Evolutionary conservation across 2,113 vertebrate species (phyloP), one percentile per base, ranked within the genome.

Genomic region (Gavia stellata): DNA sequence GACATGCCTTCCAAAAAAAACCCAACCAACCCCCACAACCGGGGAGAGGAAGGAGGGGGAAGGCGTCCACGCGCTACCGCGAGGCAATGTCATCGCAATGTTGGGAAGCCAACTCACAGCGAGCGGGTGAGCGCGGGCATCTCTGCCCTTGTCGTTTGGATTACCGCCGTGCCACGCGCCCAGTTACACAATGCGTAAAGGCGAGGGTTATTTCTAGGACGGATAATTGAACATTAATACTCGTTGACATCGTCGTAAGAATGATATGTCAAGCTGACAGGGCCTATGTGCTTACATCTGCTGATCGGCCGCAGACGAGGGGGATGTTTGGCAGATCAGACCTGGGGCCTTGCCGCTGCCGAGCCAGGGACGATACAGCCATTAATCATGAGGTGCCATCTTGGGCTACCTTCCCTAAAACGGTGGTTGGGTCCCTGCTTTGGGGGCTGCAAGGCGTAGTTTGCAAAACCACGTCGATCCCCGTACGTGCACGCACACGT

Each of bases 151-250:
- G 98, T 98, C 96, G 95, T 73, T 97, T 14, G 92, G 42, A 97
- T 98, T 96, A 96, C 96, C 25, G 55, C 90, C 9, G 90, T 81
- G 96, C 97, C 96, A 90, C 10, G 80, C 59, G 45, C 36, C 38
- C 96, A 67, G 96, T 97, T 97, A 96, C 94, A 98, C 98, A 97
- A 94, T 71, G 93, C 80, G 74, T 86, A 82, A 95, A 98, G 97
- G 95, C 96, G 26, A 97, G 96, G 97, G 98, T 98, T 98, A 93
- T 98, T 98, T 98, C 98, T 98, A 98, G 98, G 98, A 98, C 98
- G 98, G 97, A 98, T 98, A 98, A 98, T 98, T 98, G 98, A 98
- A 98, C 98, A 96, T 98, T 98, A 98, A 98, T 98, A 98, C 98
- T 98, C 95, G 38, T 97, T 98, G 98, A 98, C 98, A 96, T 97